Evolutionary conservation across 2,113 vertebrate genomes (phyloP).

Genomic region (Chamaea fasciata): DNA sequence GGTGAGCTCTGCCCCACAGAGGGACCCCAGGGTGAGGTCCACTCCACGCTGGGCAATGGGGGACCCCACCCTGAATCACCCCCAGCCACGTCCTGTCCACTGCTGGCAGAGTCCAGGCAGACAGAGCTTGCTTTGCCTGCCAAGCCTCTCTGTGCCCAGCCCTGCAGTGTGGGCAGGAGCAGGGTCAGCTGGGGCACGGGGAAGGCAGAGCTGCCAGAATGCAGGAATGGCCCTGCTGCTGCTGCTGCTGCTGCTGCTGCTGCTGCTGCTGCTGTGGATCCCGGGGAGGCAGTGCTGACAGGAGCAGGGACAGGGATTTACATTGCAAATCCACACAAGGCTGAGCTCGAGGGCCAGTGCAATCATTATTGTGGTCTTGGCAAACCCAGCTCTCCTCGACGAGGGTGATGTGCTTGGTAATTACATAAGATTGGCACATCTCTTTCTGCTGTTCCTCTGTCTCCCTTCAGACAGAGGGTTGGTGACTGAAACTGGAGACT

Average conservation of each 20-base stretch:
- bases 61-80: background rate
- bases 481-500: background rate
- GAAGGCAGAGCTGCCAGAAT: background rate
- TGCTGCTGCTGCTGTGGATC: background rate
- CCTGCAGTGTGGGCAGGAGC: background rate
- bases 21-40: background rate
- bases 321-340: background rate
- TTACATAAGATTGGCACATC: background rate
- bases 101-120: background rate
- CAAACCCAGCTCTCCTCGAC: background rate
- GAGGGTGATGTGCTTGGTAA: background rate
- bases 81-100: background rate
- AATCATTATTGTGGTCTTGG: background rate
- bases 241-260: background rate
- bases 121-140: background rate
- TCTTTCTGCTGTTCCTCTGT: background rate
- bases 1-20: background rate
- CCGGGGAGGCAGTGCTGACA: background rate
- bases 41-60: background rate
- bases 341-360: background rate
- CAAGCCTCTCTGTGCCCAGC: background rate
- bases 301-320: background rate
- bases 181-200: rapidly evolving
- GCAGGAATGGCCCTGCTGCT: background rate
- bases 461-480: background rate